These are phyloP conservation scores for Hoplias malabaricus DNA, from an alignment of 2,113 vertebrate genomes.

Conservation along the genomic window DNA sequence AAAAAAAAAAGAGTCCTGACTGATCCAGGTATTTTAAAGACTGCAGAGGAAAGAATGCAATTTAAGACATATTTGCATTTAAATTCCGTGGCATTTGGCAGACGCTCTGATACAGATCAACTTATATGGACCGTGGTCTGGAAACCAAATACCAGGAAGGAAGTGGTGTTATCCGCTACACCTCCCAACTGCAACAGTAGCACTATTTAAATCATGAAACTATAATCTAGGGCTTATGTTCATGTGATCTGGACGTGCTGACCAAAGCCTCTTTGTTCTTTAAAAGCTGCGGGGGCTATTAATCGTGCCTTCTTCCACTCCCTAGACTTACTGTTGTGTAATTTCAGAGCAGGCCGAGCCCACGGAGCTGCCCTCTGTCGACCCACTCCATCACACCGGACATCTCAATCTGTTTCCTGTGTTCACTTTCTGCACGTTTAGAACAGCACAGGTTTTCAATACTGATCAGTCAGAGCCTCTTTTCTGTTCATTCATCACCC, in stretches of 20 bases:
- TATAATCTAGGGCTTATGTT: neutral
- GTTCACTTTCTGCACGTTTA: slow-evolving; percentile 67
- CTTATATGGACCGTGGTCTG: too few relatives aligned
- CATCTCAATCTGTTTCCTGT: slow-evolving; percentile 69
- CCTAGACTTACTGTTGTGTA: slow-evolving; percentile 56
- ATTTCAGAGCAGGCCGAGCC: slow-evolving; percentile 56
- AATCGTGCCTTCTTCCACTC: slow-evolving; percentile 56
- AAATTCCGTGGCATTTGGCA: too few relatives aligned
- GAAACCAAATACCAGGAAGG: too few relatives aligned
- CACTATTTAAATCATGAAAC: neutral
- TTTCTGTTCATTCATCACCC: slow-evolving; percentile 70
- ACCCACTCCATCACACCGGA: slow-evolving; percentile 70
- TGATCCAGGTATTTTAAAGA: too few relatives aligned
- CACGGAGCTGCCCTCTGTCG: slow-evolving; percentile 45
- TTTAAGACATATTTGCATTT: too few relatives aligned
- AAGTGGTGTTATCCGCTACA: too few relatives aligned
- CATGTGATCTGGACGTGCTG: neutral
- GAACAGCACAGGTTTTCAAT: slow-evolving; percentile 67
- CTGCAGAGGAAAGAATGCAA: too few relatives aligned
- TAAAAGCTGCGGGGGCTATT: slow-evolving; percentile 63
- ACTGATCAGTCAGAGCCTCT: slow-evolving; percentile 69
- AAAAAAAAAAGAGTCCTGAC: too few relatives aligned
- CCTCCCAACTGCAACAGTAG: too few relatives aligned
- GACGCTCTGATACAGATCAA: too few relatives aligned
- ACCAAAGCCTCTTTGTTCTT: neutral